These are phyloP conservation scores for Pachliopta kotzebuea DNA, from an alignment of 2,888 invertebrate genomes.

Conservation along the genomic window DNA sequence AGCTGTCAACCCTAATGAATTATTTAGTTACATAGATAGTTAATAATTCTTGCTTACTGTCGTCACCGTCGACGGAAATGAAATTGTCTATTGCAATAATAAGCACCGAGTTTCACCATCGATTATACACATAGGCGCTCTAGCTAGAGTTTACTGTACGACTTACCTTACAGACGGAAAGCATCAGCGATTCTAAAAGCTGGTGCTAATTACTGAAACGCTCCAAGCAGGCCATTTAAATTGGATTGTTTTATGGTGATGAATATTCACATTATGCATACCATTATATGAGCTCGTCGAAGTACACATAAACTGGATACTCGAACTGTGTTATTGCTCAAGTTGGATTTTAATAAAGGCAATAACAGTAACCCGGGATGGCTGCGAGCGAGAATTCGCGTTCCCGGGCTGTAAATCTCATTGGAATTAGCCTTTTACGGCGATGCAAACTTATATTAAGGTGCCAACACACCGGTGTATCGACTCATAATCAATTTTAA, in stretches of 20 bases:
- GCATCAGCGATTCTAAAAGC: background rate
- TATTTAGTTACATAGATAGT: no score
- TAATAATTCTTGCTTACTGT: no score
- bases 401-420: slow-evolving; percentile 28
- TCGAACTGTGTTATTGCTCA: slow-evolving; percentile 27
- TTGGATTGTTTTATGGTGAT: slow-evolving; percentile 21
- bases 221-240: slow-evolving; percentile 2
- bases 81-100: no score
- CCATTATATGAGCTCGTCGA: slow-evolving; percentile 22
- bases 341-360: slow-evolving; percentile 31
- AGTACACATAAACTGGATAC: slow-evolving; percentile 26
- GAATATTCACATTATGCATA: slow-evolving; percentile 25
- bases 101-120: no score
- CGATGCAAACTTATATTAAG: slow-evolving; percentile 21
- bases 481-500: slow-evolving; percentile 19
- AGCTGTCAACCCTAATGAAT: no score
- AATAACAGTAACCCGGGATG: slow-evolving; percentile 29
- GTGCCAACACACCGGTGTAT: slow-evolving; percentile 20
- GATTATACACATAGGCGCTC: no score
- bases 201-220: background rate
- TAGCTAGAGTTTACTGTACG: no score
- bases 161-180: no score
- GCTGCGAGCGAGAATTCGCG: slow-evolving; percentile 26
- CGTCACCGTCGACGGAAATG: no score
- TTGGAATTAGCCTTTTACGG: slow-evolving; percentile 29